Conservation (phyloP, 2,113 vertebrate genomes). For the Sapajus apella region DNA sequence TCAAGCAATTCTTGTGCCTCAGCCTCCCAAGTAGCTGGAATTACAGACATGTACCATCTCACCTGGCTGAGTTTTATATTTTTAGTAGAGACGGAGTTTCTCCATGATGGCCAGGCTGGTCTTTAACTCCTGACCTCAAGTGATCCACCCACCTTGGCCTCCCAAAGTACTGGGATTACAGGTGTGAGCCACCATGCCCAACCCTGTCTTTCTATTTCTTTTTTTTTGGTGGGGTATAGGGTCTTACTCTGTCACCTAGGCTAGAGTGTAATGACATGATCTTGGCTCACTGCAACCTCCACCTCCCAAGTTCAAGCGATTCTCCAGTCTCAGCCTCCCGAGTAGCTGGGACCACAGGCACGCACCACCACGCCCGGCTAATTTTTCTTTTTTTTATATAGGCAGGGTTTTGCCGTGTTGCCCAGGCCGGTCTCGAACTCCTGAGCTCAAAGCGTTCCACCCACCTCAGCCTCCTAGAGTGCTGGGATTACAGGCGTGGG, state of each 20-base stretch:
- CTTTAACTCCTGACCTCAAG: too few relatives aligned
- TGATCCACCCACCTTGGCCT: too few relatives aligned
- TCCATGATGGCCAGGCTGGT: too few relatives aligned
- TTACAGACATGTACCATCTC: too few relatives aligned
- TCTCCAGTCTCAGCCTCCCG: neutral
- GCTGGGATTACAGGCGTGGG: neutral
- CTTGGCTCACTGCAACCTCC: neutral
- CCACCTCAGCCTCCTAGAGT: too few relatives aligned
- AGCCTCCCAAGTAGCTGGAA: too few relatives aligned
- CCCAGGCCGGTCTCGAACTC: neutral
- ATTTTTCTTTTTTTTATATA: neutral
- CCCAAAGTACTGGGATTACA: too few relatives aligned
- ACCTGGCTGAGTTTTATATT: too few relatives aligned
- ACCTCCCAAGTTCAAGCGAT: neutral
- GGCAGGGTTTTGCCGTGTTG: neutral
- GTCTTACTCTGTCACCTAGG: neutral
- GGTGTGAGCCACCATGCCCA: too few relatives aligned
- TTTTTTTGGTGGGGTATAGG: neutral
- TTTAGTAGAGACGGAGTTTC: too few relatives aligned
- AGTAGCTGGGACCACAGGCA: neutral
- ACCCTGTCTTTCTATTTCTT: too few relatives aligned
- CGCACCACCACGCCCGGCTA: neutral
- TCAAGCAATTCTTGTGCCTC: too few relatives aligned
- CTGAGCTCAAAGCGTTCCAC: neutral
- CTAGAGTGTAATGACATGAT: neutral